These are phyloP conservation scores for Rhynchopsitta pachyrhyncha DNA, from an alignment of 2,113 vertebrate species.

Conservation along the genomic window DNA sequence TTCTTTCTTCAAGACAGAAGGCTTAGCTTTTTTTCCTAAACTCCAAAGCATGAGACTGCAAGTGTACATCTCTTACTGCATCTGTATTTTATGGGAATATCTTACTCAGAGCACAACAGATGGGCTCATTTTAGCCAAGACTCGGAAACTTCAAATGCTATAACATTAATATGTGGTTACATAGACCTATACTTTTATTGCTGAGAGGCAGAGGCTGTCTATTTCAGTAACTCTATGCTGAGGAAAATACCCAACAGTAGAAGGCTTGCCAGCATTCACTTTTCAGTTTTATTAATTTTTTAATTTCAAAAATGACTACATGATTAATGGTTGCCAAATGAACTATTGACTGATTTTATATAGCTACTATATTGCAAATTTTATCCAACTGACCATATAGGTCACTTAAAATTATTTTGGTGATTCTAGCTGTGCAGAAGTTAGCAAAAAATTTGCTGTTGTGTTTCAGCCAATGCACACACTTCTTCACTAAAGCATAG, in stretches of 20 bases:
- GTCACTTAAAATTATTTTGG: not conserved
- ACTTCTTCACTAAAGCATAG: not conserved
- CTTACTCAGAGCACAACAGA: slow-evolving; percentile 54
- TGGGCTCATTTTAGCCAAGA: slow-evolving; percentile 50
- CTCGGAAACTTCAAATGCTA: not conserved
- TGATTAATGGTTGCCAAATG: not conserved
- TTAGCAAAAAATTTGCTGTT: not conserved
- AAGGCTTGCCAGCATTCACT: not conserved
- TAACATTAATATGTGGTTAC: not conserved
- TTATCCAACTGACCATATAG: not conserved
- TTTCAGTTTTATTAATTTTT: not conserved
- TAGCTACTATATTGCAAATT: not conserved
- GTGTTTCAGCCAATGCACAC: not conserved
- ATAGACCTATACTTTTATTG: not conserved
- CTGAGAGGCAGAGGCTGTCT: not conserved
- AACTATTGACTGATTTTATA: not conserved
- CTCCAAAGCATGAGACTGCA: slow-evolving; percentile 52
- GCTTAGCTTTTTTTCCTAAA: slow-evolving; percentile 54
- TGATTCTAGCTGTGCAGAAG: not conserved
- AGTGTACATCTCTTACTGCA: slow-evolving; percentile 55
- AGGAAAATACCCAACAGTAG: not conserved
- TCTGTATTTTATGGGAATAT: slow-evolving; percentile 63
- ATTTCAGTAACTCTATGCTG: not conserved
- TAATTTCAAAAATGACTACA: not conserved
- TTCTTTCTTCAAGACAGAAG: slow-evolving; percentile 58